Evolutionary conservation across 2,888 invertebrate species (phyloP), one percentile per base, ranked within the genome.

Genomic region (Ormyrus nitidulus): DNA sequence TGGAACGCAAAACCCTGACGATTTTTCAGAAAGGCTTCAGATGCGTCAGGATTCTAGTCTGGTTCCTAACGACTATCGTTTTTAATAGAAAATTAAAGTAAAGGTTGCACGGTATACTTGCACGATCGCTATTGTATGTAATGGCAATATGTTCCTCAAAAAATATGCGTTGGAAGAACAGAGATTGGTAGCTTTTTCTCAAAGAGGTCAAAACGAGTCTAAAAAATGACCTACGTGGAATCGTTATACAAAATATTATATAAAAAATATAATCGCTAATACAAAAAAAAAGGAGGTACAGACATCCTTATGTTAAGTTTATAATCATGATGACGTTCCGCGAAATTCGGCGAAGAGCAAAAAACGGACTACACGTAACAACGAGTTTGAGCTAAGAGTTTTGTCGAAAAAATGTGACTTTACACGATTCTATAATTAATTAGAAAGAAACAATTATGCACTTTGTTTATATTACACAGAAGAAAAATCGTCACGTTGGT

Each of bases 211-310:
- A 69, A 69, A 64, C 10, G 59, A 70, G 44, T 9, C 61, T 62
- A 70, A 64, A 62, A 61, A 68, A 58, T 58, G 44, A 79, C 51
- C 54, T 71, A 71, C 46, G n/a, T 61, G 71, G 54, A 74, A 19
- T 73, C 51, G 58, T 64, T 58, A 69, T 80, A 80, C 61, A 76
- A 76, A 76, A 76, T 53, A 66, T 76, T 76, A 66, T 76, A 80
- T 76, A 80, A 75, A 74, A 80, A 71, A 76, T 80, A 80, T 80
- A 76, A 76, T 62, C 49, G 46, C 70, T 76, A 76, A 61, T 76
- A 76, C 51, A 80, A 71, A 75, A 58, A 65, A 65, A 19, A 77
- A 58, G 13, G 11, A 48, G 59, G 71, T 34, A 72, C 19, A 49
- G 19, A 70, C 64, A 66, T 72, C 10, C 54, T 62, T 62, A 19